phyloP scores from a whole-genome alignment of 2,113 vertebrate species.

The Peromyscus leucopus region DNA sequence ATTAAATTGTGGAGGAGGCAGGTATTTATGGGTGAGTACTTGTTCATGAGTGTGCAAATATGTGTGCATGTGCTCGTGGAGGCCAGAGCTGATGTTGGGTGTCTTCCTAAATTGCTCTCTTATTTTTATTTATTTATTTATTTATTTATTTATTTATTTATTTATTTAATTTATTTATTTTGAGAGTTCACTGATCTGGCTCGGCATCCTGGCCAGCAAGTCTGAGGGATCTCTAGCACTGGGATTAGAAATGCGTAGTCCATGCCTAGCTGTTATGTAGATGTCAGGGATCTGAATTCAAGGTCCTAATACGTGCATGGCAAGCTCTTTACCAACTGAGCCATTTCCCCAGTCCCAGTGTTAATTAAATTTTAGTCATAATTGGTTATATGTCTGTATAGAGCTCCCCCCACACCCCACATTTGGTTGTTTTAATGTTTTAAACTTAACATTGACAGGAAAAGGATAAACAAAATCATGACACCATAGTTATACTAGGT shows the following conservation, averaged over 20 bases:
- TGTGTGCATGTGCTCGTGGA: background rate
- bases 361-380: background rate
- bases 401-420: background rate
- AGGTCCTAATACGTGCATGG: background rate
- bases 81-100: background rate
- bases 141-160: background rate
- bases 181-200: background rate
- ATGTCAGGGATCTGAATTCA: background rate
- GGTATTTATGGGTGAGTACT: background rate
- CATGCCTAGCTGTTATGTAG: background rate
- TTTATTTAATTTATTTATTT: background rate
- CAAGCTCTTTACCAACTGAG: background rate
- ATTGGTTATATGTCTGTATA: background rate
- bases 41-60: background rate
- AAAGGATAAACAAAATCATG: slow-evolving; percentile 1
- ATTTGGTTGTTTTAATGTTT: slow-evolving; percentile 38
- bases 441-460: slow-evolving; percentile 30
- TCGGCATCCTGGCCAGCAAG: background rate
- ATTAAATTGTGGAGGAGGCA: background rate
- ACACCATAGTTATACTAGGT: background rate
- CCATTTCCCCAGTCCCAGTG: background rate
- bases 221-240: background rate
- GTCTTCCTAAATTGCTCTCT: background rate
- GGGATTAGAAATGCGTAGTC: background rate
- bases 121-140: background rate